Evolutionary conservation across 2,797 vertebrate genomes (phyloP).

Genomic region (Cephalopachus bancanus): DNA sequence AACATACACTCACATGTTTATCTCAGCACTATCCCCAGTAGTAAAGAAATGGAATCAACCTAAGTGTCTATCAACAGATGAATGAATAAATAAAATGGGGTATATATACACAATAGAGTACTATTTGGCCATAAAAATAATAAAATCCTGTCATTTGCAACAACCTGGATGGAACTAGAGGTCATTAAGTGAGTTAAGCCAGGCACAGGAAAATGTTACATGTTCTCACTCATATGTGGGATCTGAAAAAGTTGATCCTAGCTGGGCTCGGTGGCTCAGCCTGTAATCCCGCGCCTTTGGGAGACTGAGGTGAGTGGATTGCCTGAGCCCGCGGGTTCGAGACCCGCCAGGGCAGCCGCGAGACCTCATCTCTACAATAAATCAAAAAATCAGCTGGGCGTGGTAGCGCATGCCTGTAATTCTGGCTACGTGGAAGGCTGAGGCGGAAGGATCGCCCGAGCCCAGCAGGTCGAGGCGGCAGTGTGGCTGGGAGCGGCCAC

Average conservation of each 20-base stretch:
- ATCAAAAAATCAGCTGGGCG: no score
- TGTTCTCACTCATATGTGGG: background rate
- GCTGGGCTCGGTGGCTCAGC: no score
- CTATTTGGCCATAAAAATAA: background rate
- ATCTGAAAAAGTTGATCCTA: background rate
- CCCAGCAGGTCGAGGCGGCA: no score
- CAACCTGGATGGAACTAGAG: background rate
- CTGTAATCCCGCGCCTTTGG: no score
- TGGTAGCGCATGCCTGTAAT: no score
- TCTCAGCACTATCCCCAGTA: background rate
- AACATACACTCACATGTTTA: background rate
- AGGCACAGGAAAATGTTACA: background rate
- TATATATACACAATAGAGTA: background rate
- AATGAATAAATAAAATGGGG: background rate
- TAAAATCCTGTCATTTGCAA: background rate
- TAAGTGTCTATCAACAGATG: background rate
- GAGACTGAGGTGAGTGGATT: no score
- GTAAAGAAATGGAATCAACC: background rate
- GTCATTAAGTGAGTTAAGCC: background rate
- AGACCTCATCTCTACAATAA: no score
- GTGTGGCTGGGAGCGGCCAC: no score
- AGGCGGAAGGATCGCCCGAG: no score
- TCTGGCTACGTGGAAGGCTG: no score
- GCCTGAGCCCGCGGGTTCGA: no score
- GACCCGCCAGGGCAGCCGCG: no score